These are phyloP conservation scores for Acanthacorydalis orientalis DNA, from an alignment of 2,888 invertebrate genomes.

Conservation along the genomic window DNA sequence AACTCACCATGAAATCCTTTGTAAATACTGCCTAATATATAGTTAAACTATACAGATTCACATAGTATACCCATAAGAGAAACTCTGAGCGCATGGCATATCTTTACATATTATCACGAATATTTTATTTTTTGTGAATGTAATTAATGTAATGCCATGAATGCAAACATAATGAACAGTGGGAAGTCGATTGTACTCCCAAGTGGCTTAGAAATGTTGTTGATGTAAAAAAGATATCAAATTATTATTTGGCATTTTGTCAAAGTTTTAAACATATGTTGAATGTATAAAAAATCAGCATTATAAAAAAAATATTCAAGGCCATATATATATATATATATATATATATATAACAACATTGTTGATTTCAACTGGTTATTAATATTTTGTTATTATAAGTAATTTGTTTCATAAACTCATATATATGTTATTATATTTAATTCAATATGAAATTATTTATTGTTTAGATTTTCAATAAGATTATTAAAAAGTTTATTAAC, in stretches of 20 bases:
- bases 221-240: neutral
- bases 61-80: too few relatives aligned
- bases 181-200: constrained; percentile 1
- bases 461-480: neutral
- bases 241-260: neutral
- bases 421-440: too few relatives aligned
- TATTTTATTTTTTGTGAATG: neutral
- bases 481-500: neutral
- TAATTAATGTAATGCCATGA: neutral
- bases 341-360: neutral
- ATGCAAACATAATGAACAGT: constrained; percentile 1
- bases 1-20: neutral
- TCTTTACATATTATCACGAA: too few relatives aligned
- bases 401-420: too few relatives aligned
- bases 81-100: neutral
- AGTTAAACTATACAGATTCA: too few relatives aligned
- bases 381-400: too few relatives aligned
- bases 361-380: too few relatives aligned
- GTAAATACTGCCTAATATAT: neutral
- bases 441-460: too few relatives aligned
- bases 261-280: too few relatives aligned
- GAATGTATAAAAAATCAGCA: too few relatives aligned
- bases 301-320: too few relatives aligned
- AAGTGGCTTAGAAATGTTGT: neutral
- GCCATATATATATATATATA: neutral